Evolutionary conservation across 2,113 vertebrate genomes (phyloP).

Genomic region (Zosterops lateralis): DNA sequence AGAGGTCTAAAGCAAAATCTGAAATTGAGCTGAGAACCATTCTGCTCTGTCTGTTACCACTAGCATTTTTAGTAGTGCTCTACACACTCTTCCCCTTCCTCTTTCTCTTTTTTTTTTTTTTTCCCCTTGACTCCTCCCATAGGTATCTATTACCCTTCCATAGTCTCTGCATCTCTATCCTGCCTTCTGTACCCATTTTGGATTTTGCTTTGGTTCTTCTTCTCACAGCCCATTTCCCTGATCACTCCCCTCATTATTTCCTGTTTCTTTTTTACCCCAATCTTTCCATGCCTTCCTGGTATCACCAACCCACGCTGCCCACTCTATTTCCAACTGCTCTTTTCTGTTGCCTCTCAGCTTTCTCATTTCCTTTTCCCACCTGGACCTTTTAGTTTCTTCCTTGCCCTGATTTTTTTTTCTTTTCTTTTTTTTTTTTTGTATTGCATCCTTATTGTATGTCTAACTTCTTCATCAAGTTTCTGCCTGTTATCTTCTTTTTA

Average conservation of each 20-base stretch:
- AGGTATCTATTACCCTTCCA: background rate
- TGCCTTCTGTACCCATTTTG: background rate
- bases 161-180: background rate
- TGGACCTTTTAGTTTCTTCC: background rate
- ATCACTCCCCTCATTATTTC: background rate
- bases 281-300: background rate
- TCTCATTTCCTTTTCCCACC: background rate
- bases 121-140: background rate
- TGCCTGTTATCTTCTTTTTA: background rate
- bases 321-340: background rate
- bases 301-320: fast-evolving
- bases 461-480: background rate
- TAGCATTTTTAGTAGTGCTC: background rate
- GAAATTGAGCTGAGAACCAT: background rate
- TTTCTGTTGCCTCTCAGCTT: background rate
- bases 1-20: background rate
- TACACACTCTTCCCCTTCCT: background rate
- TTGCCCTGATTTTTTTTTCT: background rate
- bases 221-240: background rate
- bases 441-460: background rate
- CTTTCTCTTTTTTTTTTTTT: background rate
- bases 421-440: background rate
- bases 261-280: background rate
- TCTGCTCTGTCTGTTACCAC: background rate
- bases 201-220: too few relatives aligned